Percentiles rank a stretch among this genome's conserved stretches.
phyloP scores from a whole-genome alignment of 2,888 invertebrate species.

The Gymnosoma rotundatum region DNA sequence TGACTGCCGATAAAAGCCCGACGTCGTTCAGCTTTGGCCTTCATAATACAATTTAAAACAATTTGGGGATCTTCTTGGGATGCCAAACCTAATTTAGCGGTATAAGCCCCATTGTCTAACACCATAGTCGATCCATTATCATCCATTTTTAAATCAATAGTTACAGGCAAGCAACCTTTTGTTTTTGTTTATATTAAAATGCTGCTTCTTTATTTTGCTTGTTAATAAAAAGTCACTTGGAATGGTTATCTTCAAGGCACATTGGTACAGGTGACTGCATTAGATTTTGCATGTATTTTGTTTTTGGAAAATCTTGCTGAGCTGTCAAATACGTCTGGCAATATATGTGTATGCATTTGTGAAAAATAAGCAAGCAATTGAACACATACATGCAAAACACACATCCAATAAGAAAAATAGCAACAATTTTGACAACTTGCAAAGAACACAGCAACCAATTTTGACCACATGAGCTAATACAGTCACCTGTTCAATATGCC shows the following conservation, averaged over 20 bases:
- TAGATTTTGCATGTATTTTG: no score
- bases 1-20: constrained; percentile 96
- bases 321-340: no score
- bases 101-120: constrained; percentile 94
- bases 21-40: constrained; percentile 97
- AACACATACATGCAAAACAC: no score
- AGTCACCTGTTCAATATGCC: no score
- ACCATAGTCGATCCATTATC: constrained; percentile 81
- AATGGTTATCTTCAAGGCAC: constrained; percentile 7
- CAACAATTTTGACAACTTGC: no score
- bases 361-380: no score
- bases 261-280: no score
- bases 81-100: constrained; percentile 92
- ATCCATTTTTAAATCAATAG: constrained; percentile 64
- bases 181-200: neutral
- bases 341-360: no score
- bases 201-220: neutral
- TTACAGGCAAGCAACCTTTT: neutral
- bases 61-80: constrained; percentile 87
- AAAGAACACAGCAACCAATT: no score
- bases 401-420: no score
- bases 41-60: constrained; percentile 97
- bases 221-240: neutral
- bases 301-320: no score
- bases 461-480: no score